Evolutionary conservation across 2,797 vertebrate genomes (phyloP).

Genomic region (Coracias cyanogaster): DNA sequence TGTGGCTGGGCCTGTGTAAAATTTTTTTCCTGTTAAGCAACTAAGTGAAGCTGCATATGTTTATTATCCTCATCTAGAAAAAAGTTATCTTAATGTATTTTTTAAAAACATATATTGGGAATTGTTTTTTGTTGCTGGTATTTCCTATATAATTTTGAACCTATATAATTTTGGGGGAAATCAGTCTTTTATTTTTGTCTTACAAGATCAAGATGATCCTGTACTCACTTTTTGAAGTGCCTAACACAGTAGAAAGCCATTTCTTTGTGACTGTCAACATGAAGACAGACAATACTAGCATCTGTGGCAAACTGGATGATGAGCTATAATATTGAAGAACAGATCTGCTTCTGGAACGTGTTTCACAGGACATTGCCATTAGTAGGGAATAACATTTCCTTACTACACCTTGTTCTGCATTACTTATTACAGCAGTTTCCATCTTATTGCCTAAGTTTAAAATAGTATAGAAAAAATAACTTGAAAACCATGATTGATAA

Average conservation of each 20-base stretch:
- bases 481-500: constrained; percentile 12
- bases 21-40: not conserved
- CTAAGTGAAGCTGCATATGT: not conserved
- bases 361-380: not conserved
- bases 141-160: not conserved
- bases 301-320: not conserved
- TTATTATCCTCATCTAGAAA: not conserved
- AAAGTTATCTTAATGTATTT: not conserved
- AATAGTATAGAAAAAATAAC: not conserved
- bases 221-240: not conserved
- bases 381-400: not conserved
- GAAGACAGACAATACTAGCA: not conserved
- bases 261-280: not conserved
- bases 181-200: not conserved
- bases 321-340: not conserved
- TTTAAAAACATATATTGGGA: not conserved
- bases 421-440: not conserved
- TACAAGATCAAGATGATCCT: not conserved
- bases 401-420: not conserved
- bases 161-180: not conserved
- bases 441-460: not conserved
- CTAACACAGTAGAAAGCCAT: not conserved
- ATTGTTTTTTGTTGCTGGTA: not conserved
- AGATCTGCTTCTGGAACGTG: not conserved
- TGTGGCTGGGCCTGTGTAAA: not conserved